phyloP scores from a whole-genome alignment of 2,797 vertebrate genomes.

The Coregonus suidteri region DNA sequence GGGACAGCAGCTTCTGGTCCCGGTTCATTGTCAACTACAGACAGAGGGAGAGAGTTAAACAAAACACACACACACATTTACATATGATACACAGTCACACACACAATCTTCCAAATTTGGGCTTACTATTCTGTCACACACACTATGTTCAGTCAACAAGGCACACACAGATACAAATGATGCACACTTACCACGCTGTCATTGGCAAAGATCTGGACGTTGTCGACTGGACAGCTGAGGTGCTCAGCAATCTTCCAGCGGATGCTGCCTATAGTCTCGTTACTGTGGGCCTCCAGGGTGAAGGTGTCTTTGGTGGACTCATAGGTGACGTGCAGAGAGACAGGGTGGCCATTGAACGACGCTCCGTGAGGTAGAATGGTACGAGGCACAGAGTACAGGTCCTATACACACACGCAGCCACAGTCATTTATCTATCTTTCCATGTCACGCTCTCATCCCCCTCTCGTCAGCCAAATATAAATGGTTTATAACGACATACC shows the following conservation, averaged over 20 bases:
- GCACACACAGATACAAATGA: constrained; percentile 71
- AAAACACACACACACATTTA: not conserved
- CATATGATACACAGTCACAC: no score
- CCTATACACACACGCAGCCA: constrained; percentile 67
- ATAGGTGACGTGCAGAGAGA: constrained; percentile 93
- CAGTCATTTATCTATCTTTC: not conserved
- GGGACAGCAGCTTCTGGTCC: constrained; percentile 97
- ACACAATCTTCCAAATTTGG: not conserved
- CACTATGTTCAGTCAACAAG: not conserved
- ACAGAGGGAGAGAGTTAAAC: not conserved
- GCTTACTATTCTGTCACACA: not conserved
- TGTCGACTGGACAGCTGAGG: constrained; percentile 94
- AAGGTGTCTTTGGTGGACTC: constrained; percentile 99
- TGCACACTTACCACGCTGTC: constrained; percentile 89
- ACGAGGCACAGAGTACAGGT: constrained; percentile 96
- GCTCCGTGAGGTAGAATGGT: constrained; percentile 99
- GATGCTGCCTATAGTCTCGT: constrained; percentile 95
- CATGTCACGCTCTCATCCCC: not conserved
- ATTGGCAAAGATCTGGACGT: constrained; percentile 98
- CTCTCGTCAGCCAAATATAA: not conserved
- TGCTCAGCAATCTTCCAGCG: constrained; percentile 97
- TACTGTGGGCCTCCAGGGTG: constrained; percentile 97
- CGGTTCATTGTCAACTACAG: constrained; percentile 93
- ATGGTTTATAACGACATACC: not conserved
- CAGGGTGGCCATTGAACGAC: constrained; percentile 95